phyloP scores from a whole-genome alignment of 2,113 vertebrate genomes.

The Syrrhaptes paradoxus region DNA sequence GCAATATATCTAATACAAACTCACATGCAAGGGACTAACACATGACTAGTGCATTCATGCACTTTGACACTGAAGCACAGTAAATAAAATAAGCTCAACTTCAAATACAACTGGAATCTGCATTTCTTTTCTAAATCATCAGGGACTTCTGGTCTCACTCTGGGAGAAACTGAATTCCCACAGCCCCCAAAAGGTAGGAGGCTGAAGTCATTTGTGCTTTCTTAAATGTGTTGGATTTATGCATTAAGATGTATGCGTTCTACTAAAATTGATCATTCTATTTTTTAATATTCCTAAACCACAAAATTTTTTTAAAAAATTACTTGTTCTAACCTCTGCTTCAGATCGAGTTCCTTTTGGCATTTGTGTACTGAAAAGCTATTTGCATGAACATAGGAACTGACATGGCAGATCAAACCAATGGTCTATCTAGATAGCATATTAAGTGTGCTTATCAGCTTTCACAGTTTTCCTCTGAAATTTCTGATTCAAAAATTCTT shows the following conservation, averaged over 20 bases:
- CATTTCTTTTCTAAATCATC: neutral
- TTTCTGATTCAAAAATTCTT: constrained; percentile 29
- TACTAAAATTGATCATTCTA: neutral
- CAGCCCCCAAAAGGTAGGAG: neutral
- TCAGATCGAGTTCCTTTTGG: neutral
- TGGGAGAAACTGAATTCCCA: neutral
- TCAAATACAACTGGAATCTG: neutral
- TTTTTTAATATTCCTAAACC: neutral
- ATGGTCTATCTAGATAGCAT: constrained; percentile 20
- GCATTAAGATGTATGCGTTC: neutral
- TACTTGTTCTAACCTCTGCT: constrained; percentile 20
- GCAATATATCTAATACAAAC: neutral
- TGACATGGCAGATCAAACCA: constrained; percentile 27
- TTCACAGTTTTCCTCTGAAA: constrained; percentile 47
- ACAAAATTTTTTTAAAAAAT: constrained; percentile 30
- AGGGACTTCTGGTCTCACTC: neutral
- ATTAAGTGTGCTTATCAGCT: constrained; percentile 32
- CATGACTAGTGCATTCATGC: neutral
- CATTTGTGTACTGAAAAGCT: neutral
- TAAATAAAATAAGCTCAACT: constrained; percentile 1
- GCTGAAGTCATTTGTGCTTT: neutral
- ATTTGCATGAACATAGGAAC: constrained; percentile 6
- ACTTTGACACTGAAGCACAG: neutral
- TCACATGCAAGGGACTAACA: neutral
- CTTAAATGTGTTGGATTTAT: neutral